A percentile compares a stretch with the other conserved stretches of the same genome.
Evolutionary conservation across 64 coral and sea anemone genomes (phyloP).

Genomic region (Cladopsammia gracilis): DNA sequence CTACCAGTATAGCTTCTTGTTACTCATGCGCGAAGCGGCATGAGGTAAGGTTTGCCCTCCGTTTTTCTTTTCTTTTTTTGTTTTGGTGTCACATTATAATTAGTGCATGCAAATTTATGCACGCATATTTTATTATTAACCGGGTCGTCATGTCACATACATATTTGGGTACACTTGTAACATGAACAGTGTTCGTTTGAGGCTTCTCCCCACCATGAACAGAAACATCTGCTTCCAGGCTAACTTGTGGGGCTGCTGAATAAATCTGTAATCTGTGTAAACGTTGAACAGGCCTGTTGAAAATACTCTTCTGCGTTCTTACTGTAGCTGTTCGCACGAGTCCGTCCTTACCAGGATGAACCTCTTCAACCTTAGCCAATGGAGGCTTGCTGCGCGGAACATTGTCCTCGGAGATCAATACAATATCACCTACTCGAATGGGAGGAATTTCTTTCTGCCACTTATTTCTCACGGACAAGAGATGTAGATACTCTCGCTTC

Average conservation of each 20-base stretch:
- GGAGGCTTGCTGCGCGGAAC: conserved; percentile 20
- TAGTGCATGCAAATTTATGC: too few relatives aligned
- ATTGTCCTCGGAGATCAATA: conserved; percentile 68
- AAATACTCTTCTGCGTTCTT: neutral
- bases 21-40: too few relatives aligned
- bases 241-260: conserved; percentile 38
- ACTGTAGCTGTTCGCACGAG: conserved; percentile 46
- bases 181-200: neutral
- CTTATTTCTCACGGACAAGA: conserved; percentile 38
- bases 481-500: conserved; percentile 44
- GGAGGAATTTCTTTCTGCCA: conserved; percentile 40
- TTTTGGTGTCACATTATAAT: too few relatives aligned
- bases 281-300: conserved; percentile 29
- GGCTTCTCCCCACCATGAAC: conserved; percentile 18
- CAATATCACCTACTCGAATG: conserved; percentile 59
- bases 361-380: conserved; percentile 7
- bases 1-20: too few relatives aligned
- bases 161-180: neutral
- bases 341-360: conserved; percentile 36
- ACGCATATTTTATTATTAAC: too few relatives aligned
- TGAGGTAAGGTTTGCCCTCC: too few relatives aligned
- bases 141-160: too few relatives aligned
- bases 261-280: conserved; percentile 33
- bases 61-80: too few relatives aligned
- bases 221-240: neutral